Percentiles rank a stretch among this genome's conserved stretches.
phyloP scores from a whole-genome alignment of 2,113 vertebrate species.

The Myotis yumanensis region DNA sequence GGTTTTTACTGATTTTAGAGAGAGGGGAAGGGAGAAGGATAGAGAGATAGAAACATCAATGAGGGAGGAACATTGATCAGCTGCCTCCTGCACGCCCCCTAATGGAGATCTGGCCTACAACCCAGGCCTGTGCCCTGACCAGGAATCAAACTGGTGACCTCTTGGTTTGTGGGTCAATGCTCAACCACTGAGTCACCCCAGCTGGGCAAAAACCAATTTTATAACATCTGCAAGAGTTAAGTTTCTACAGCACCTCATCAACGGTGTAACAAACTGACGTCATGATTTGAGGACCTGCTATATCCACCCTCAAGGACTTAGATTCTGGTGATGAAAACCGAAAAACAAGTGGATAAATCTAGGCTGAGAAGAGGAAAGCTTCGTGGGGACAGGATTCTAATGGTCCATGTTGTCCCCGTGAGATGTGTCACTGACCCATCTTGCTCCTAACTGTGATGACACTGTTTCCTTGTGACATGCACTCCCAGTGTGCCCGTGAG shows the following conservation, averaged over 20 bases:
- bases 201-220: not conserved
- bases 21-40: too few species aligned
- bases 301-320: not conserved
- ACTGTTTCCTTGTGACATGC: not conserved
- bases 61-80: too few species aligned
- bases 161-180: too few species aligned
- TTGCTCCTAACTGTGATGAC: too few species aligned
- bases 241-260: not conserved
- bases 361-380: not conserved
- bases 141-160: too few species aligned
- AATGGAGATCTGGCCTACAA: too few species aligned
- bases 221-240: not conserved
- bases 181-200: too few species aligned
- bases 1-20: too few species aligned
- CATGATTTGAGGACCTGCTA: too few species aligned
- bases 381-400: not conserved
- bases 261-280: accelerated
- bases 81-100: too few species aligned
- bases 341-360: not conserved
- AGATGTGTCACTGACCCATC: not conserved
- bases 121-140: too few species aligned
- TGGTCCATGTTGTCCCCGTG: not conserved
- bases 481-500: not conserved
- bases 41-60: too few species aligned
- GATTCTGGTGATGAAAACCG: not conserved